A percentile compares a stretch with the other conserved stretches of the same genome.
Conservation (phyloP, 64 coral and sea anemone species). For the Montipora foliosa region DNA sequence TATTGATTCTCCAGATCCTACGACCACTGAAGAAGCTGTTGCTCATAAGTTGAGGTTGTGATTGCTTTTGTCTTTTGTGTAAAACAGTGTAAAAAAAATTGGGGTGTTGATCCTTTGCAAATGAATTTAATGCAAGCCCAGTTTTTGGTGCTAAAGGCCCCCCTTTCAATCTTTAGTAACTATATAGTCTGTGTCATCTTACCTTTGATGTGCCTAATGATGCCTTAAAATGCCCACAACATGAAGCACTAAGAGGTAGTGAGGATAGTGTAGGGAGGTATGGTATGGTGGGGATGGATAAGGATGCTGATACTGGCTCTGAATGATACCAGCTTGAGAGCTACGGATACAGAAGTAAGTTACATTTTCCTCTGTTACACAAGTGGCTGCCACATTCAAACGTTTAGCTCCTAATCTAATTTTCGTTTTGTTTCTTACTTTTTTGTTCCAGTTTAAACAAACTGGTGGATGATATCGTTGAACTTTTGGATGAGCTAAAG, state of each 20-base stretch:
- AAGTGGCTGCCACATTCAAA: neutral
- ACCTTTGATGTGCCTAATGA: too few relatives aligned
- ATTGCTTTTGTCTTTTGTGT: neutral
- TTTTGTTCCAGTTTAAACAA: slow-evolving; percentile 54
- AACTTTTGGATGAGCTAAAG: slow-evolving; percentile 70
- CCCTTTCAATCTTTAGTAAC: too few relatives aligned
- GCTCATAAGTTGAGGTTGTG: neutral
- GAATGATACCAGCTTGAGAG: too few relatives aligned
- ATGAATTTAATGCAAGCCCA: too few relatives aligned
- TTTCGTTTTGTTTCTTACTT: neutral
- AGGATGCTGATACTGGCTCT: too few relatives aligned
- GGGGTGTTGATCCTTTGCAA: neutral
- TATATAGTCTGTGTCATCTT: too few relatives aligned
- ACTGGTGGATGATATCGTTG: slow-evolving; percentile 51
- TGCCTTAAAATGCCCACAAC: too few relatives aligned
- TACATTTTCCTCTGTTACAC: neutral
- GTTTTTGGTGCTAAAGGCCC: too few relatives aligned
- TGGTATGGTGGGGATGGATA: too few relatives aligned
- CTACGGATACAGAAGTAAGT: too few relatives aligned
- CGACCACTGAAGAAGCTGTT: slow-evolving; percentile 22
- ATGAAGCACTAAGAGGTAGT: too few relatives aligned
- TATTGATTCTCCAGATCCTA: slow-evolving; percentile 22
- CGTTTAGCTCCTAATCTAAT: neutral
- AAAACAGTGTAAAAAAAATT: neutral
- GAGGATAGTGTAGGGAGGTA: too few relatives aligned